phyloP scores from a whole-genome alignment of 2,113 vertebrate genomes.

The Megaceryle torquata region DNA sequence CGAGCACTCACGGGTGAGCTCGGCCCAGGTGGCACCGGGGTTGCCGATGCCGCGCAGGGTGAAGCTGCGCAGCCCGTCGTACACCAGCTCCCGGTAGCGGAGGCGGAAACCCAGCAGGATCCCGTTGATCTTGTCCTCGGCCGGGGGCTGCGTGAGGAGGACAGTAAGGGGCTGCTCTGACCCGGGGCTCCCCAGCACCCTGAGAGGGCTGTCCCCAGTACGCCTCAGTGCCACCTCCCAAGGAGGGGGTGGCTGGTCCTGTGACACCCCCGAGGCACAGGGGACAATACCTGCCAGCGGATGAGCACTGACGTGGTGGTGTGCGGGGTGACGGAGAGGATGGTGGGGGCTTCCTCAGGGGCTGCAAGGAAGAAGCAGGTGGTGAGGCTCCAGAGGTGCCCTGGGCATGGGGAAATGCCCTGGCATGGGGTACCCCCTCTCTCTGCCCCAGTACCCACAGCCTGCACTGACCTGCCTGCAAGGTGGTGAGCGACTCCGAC shows the following conservation, averaged over 20 bases:
- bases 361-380: slow-evolving; percentile 60
- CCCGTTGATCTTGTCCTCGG: slow-evolving; percentile 93
- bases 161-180: not conserved
- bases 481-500: slow-evolving; percentile 92
- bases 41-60: slow-evolving; percentile 73
- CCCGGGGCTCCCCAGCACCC: fast-evolving
- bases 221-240: not conserved
- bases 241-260: not conserved
- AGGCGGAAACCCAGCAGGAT: slow-evolving; percentile 92
- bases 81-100: slow-evolving; percentile 88
- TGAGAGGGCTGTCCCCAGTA: not conserved
- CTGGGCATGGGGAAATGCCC: not conserved
- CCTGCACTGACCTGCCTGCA: slow-evolving; percentile 88
- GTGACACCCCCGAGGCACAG: fast-evolving
- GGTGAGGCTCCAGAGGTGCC: not conserved
- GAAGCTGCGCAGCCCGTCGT: slow-evolving; percentile 83
- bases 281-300: slow-evolving; percentile 87
- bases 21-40: slow-evolving; percentile 80
- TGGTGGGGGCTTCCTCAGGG: slow-evolving; percentile 86
- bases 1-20: slow-evolving; percentile 85
- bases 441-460: not conserved
- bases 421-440: not conserved
- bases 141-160: slow-evolving; percentile 74
- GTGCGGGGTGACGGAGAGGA: slow-evolving; percentile 91
- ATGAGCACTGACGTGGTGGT: slow-evolving; percentile 95